Conservation (phyloP, 2,888 invertebrate species). For the Schrankia costaestrigalis region DNA sequence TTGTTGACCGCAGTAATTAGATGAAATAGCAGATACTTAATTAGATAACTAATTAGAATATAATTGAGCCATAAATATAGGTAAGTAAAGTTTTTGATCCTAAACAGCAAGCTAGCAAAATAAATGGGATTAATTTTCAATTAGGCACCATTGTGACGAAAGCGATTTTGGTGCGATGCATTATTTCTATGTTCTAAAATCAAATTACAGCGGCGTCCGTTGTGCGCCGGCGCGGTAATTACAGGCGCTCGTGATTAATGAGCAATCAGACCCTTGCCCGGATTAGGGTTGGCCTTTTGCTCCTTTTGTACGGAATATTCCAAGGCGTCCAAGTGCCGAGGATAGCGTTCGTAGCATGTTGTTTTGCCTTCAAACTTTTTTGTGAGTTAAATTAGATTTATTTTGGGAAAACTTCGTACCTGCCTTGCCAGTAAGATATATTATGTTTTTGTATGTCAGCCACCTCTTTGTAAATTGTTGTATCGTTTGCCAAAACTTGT, state of each 20-base stretch:
- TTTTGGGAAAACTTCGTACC: conserved; percentile 30
- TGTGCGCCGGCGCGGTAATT: conserved; percentile 66
- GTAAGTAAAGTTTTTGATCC: too few relatives aligned
- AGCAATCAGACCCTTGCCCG: conserved; percentile 65
- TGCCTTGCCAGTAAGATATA: conserved; percentile 10
- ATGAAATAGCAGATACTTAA: too few relatives aligned
- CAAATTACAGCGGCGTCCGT: conserved; percentile 54
- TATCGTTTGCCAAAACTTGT: neutral
- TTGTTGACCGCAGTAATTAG: too few relatives aligned
- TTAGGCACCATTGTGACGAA: conserved; percentile 23
- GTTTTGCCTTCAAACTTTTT: conserved; percentile 37
- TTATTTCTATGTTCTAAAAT: conserved; percentile 66
- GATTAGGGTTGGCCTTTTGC: conserved; percentile 46
- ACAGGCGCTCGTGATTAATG: conserved; percentile 74
- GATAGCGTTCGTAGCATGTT: conserved; percentile 27
- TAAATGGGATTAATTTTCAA: conserved; percentile 25
- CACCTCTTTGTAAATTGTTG: conserved; percentile 4
- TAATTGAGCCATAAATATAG: too few relatives aligned
- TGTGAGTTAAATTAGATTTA: conserved; percentile 40
- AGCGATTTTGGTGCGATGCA: conserved; percentile 43
- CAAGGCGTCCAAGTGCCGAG: conserved; percentile 32
- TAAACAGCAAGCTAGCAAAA: conserved; percentile 2
- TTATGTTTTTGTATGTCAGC: conserved; percentile 16
- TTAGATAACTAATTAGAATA: too few relatives aligned
- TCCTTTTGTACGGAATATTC: conserved; percentile 39